Evolutionary conservation across 1,140 invertebrate species (phyloP).

Genomic region (Drosophila kurseongensis): DNA sequence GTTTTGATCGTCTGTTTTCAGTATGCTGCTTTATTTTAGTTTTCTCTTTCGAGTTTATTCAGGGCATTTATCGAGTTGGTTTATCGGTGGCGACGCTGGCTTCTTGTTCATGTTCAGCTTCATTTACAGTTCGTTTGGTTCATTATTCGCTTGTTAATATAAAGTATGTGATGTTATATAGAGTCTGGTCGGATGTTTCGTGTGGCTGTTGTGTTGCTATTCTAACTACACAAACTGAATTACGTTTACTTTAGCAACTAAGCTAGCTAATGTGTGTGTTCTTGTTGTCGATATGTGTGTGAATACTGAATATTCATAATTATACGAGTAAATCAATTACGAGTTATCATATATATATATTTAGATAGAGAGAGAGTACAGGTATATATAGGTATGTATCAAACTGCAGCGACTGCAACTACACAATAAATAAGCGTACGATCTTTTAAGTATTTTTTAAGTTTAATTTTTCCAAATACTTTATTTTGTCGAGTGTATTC

Average conservation of each 20-base stretch:
- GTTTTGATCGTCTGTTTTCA: conserved; percentile 8
- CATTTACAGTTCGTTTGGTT: conserved; percentile 31
- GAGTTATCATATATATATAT: conserved; percentile 47
- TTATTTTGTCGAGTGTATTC: conserved; percentile 10
- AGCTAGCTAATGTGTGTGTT: conserved; percentile 30
- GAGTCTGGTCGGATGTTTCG: conserved; percentile 11
- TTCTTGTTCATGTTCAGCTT: conserved; percentile 24
- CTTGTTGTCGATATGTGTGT: conserved; percentile 17
- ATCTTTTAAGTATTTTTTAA: conserved; percentile 42
- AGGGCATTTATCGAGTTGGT: conserved; percentile 36
- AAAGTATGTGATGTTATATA: conserved; percentile 10
- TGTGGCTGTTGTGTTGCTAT: conserved; percentile 35
- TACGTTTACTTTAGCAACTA: conserved; percentile 52
- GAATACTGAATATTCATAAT: conserved; percentile 34
- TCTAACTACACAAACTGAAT: conserved; percentile 56
- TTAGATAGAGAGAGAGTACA: conserved; percentile 39
- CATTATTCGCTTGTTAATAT: conserved; percentile 27
- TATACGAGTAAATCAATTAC: conserved; percentile 47
- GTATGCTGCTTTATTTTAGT: conserved; percentile 30
- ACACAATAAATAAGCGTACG: conserved; percentile 64
- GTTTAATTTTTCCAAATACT: conserved; percentile 32
- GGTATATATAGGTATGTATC: conserved; percentile 52
- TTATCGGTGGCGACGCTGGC: conserved; percentile 25
- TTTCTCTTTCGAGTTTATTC: conserved; percentile 45
- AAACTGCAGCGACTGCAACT: conserved; percentile 58